Conservation (phyloP, 2,888 invertebrate genomes). For the Antitype chi region DNA sequence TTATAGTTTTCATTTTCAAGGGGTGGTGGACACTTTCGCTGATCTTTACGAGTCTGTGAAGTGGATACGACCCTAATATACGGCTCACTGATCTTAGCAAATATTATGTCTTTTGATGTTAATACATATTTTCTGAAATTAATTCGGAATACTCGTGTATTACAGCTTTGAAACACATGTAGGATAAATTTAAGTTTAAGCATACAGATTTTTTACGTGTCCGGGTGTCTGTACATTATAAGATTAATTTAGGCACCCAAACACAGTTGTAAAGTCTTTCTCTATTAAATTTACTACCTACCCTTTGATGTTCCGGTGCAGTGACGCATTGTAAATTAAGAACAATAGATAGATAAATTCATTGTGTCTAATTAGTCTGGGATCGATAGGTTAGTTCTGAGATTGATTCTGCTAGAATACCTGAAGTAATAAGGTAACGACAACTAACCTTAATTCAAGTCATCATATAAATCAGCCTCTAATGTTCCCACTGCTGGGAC, state of each 20-base stretch:
- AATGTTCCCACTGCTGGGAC: too few relatives aligned
- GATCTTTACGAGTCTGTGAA: constrained; percentile 43
- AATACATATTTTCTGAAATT: constrained; percentile 30
- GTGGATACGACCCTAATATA: constrained; percentile 14
- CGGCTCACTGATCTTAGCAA: constrained; percentile 40
- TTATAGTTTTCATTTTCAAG: constrained; percentile 10
- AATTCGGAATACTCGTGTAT: background rate
- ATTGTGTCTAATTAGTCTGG: background rate
- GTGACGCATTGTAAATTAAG: background rate
- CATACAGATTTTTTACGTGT: background rate
- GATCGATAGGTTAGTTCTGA: background rate
- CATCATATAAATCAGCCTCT: too few relatives aligned
- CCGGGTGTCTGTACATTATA: background rate
- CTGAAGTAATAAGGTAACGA: too few relatives aligned
- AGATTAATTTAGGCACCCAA: background rate
- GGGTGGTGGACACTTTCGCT: constrained; percentile 2
- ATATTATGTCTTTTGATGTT: constrained; percentile 45
- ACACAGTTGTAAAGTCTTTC: background rate
- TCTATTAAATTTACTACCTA: too few relatives aligned
- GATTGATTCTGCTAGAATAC: background rate
- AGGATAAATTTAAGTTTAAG: background rate
- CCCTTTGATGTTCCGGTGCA: background rate
- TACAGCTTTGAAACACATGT: background rate
- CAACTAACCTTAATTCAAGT: too few relatives aligned
- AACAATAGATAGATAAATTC: background rate